phyloP scores from a whole-genome alignment of 1,140 invertebrate species.

The Platyscapa corneri region DNA sequence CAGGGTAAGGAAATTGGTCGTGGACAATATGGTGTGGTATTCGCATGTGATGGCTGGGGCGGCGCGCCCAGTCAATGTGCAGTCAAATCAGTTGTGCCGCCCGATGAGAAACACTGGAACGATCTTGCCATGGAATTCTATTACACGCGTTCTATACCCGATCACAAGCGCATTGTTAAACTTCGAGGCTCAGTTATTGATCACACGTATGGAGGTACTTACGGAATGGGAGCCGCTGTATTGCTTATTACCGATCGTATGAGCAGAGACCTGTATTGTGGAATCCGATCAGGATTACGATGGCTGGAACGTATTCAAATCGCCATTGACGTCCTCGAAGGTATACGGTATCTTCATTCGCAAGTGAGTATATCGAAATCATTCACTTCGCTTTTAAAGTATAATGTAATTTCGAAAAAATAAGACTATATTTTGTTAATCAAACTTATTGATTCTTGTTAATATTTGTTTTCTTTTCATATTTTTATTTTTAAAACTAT shows the following conservation, averaged over 20 bases:
- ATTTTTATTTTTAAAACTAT: no score
- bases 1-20: slow-evolving; percentile 88
- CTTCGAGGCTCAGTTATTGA: slow-evolving; percentile 90
- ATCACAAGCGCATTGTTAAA: slow-evolving; percentile 88
- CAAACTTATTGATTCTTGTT: no score
- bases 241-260: slow-evolving; percentile 86
- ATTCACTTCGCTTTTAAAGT: no score
- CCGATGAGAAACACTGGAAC: slow-evolving; percentile 93
- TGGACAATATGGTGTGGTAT: slow-evolving; percentile 95
- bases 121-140: slow-evolving; percentile 95
- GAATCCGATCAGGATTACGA: slow-evolving; percentile 82
- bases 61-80: slow-evolving; percentile 82
- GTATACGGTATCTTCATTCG: slow-evolving; percentile 91
- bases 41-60: slow-evolving; percentile 87
- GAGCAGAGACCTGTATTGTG: slow-evolving; percentile 87
- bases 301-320: slow-evolving; percentile 83
- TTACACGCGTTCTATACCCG: slow-evolving; percentile 88
- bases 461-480: no score
- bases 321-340: slow-evolving; percentile 88
- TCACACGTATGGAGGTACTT: slow-evolving; percentile 80
- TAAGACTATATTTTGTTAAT: no score
- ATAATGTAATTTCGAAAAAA: no score
- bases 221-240: slow-evolving; percentile 82
- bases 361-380: slow-evolving; percentile 68
- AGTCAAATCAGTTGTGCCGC: slow-evolving; percentile 93